Percentiles rank a stretch among this genome's conserved stretches.
These are phyloP conservation scores for Epinephelus moara DNA, from an alignment of 2,113 vertebrate genomes.

Conservation along the genomic window DNA sequence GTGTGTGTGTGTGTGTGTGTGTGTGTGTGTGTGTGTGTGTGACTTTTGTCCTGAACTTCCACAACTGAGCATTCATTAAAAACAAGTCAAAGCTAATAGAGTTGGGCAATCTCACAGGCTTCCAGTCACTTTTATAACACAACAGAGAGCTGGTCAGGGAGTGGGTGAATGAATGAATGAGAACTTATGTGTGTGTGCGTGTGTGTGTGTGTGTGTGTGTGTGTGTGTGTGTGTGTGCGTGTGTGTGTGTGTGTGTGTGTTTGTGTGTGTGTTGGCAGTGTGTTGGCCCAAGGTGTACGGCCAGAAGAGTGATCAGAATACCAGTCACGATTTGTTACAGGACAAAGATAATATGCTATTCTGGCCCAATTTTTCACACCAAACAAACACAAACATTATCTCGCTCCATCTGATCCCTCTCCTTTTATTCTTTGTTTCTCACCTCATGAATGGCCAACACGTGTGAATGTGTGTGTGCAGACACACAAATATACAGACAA, in stretches of 20 bases:
- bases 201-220: not conserved
- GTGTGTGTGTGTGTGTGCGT: not conserved
- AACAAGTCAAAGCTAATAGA: conserved; percentile 32
- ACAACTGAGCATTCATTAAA: conserved; percentile 34
- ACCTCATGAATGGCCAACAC: conserved; percentile 9
- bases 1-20: conserved; percentile 10
- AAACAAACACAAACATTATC: conserved; percentile 54
- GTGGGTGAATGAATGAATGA: conserved; percentile 17
- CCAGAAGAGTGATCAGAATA: conserved; percentile 73
- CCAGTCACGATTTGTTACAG: conserved; percentile 70
- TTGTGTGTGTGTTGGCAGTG: conserved; percentile 30
- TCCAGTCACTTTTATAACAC: conserved; percentile 33
- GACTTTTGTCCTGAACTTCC: conserved; percentile 8
- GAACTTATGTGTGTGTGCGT: not conserved
- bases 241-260: not conserved
- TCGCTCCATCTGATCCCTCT: not conserved
- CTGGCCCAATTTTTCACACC: conserved; percentile 53
- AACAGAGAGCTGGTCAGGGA: conserved; percentile 1
- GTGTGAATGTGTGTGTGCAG: not conserved
- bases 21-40: conserved; percentile 1
- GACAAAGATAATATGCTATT: conserved; percentile 62
- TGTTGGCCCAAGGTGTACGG: conserved; percentile 30
- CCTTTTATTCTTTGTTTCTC: conserved; percentile 28
- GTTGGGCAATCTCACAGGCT: conserved; percentile 17
- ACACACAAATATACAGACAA: not conserved